A percentile compares a stretch with the other conserved stretches of the same genome.
Evolutionary conservation across 2,113 vertebrate species (phyloP).

Genomic region (Cichladusa arquata): DNA sequence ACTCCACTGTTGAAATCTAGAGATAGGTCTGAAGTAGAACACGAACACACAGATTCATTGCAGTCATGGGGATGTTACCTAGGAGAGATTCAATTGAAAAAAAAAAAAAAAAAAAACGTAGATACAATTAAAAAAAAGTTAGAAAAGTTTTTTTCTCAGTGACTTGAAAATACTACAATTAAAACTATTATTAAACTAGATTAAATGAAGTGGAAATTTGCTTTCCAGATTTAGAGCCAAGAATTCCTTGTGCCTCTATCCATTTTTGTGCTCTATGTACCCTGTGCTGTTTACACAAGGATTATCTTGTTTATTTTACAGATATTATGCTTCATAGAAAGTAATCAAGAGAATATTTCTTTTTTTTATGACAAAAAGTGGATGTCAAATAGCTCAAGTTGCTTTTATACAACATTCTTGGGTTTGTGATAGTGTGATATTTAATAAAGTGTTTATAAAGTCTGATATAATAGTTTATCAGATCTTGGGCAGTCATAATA

Average conservation of each 20-base stretch:
- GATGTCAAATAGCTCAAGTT: conserved; percentile 30
- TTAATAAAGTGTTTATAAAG: conserved; percentile 74
- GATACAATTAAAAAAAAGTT: neutral
- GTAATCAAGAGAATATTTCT: conserved; percentile 69
- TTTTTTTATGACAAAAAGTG: conserved; percentile 64
- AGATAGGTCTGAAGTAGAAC: neutral
- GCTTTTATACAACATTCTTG: conserved; percentile 63
- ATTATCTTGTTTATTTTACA: conserved; percentile 71
- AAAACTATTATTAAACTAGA: conserved; percentile 40
- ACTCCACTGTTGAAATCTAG: neutral
- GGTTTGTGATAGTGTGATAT: conserved; percentile 55
- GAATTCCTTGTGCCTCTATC: conserved; percentile 39
- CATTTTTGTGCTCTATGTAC: conserved; percentile 28
- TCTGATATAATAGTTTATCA: conserved; percentile 66
- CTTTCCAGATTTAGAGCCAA: conserved; percentile 11
- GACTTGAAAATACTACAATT: conserved; percentile 25
- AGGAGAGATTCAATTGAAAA: neutral
- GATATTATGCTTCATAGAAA: conserved; percentile 65
- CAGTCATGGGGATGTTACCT: neutral
- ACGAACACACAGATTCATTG: neutral
- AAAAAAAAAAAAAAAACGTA: neutral
- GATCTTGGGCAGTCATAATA: conserved; percentile 52
- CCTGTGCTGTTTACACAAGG: conserved; percentile 56
- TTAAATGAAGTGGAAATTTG: conserved; percentile 33
- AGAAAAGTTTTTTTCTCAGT: neutral